A percentile compares a stretch with the other conserved stretches of the same genome.
Evolutionary conservation across 2,797 vertebrate species (phyloP).

Genomic region (Sus cebifrons): DNA sequence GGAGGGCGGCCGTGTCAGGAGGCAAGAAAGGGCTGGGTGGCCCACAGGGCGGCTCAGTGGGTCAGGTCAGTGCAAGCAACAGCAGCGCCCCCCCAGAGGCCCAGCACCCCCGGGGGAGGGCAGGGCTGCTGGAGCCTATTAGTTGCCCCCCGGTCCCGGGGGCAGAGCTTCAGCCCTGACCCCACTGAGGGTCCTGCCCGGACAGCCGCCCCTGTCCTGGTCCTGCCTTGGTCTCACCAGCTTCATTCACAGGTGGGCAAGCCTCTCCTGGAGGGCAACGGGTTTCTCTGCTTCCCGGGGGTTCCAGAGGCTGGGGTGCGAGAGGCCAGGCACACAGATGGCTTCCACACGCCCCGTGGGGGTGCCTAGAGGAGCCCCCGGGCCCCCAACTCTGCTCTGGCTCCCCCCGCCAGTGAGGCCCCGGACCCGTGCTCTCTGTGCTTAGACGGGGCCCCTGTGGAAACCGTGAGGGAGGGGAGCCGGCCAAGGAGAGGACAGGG

Average conservation of each 20-base stretch:
- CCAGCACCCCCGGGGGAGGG: accelerated
- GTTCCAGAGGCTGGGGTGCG: neutral
- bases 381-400: neutral
- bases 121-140: neutral
- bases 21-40: neutral
- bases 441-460: neutral
- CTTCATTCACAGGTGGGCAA: too few species aligned
- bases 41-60: neutral
- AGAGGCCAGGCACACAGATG: neutral
- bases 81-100: neutral
- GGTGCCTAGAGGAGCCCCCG: neutral
- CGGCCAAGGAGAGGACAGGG: accelerated
- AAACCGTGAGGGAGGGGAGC: neutral
- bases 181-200: too few species aligned
- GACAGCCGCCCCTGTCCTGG: too few species aligned
- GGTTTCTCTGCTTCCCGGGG: neutral
- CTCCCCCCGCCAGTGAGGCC: neutral
- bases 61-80: neutral
- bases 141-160: neutral
- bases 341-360: accelerated
- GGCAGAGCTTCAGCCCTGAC: neutral
- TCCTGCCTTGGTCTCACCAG: too few species aligned
- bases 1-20: accelerated
- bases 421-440: neutral
- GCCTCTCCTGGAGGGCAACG: neutral